Evolutionary conservation across 2,797 vertebrate species (phyloP), one percentile per base, ranked within the genome.

Genomic region (Betta splendens): DNA sequence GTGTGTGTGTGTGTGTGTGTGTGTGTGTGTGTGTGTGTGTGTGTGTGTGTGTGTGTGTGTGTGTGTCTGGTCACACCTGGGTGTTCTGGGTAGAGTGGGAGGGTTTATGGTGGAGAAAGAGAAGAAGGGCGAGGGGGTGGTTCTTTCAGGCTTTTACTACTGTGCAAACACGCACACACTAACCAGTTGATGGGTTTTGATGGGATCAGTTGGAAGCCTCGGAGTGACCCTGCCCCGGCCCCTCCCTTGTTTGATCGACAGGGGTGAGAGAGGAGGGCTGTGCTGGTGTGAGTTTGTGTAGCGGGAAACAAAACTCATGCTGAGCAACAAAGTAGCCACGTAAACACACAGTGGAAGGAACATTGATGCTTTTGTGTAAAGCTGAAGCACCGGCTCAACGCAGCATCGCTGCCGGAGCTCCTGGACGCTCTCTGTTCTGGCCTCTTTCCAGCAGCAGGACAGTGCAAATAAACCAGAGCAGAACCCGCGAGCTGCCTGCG

Each of bases 191-290:
- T 86, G 84, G 85, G 85, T 88, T 88, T 89, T 91, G 87, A 90
- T 86, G 87, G 91, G 87, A 92, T 91, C 86, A 89, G 71, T 76
- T 77, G 47, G 77, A 86, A 89, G 82, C 81, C 79, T 85, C 52
- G 21, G 42, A 47, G 79, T 79, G 80, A 88, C 85, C 83, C 87
- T 84, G 77, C 85, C 86, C 74, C 46, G 73, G 76, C 83, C 74
- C 76, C 86, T 70, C 88, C 88, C 85, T 75, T 90, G 85, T 89
- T 90, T 88, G 82, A 84, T 79, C 69, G 79, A 80, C 69, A 61
- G 53, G 62, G 35, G 49, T 63, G 69, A 74, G 55, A 77, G 76
- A 66, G 59, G 70, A 64, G 37, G 45, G 32, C 48, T 32, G 7
- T 33, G 47, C 12, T 45, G 21, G 57, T 29, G 57, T 7, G 57